Conservation (phyloP, 2,888 invertebrate genomes). For the Metacarcinus magister region DNA sequence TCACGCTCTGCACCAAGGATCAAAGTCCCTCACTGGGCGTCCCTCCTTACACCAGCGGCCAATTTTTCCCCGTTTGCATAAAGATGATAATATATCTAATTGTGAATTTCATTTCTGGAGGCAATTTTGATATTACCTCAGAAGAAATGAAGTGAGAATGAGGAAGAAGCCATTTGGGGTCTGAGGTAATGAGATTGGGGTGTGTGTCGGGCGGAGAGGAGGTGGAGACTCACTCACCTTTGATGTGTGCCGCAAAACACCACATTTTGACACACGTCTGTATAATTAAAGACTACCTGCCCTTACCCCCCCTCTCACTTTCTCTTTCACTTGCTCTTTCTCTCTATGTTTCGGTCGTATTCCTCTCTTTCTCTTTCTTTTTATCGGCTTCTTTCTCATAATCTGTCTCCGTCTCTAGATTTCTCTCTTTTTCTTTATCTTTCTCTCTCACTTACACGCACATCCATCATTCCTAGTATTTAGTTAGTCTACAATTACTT, state of each 20-base stretch:
- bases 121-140: conserved; percentile 77
- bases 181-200: conserved; percentile 37
- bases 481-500: too few relatives aligned
- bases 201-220: background rate
- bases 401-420: too few relatives aligned
- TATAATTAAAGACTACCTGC: conserved; percentile 11
- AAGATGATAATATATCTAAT: conserved; percentile 81
- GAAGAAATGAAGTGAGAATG: conserved; percentile 75
- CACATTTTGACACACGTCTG: background rate
- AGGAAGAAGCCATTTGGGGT: conserved; percentile 51
- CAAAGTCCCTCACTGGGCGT: conserved; percentile 18
- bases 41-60: conserved; percentile 61
- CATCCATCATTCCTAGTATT: background rate
- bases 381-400: background rate
- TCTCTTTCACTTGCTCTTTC: background rate
- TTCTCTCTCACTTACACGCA: background rate
- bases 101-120: conserved; percentile 80
- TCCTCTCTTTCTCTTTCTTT: background rate
- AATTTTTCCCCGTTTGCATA: conserved; percentile 80
- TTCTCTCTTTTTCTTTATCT: background rate
- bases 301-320: background rate
- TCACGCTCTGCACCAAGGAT: background rate
- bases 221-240: background rate
- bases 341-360: background rate
- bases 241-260: conserved; percentile 47